phyloP scores from a whole-genome alignment of 1,140 invertebrate genomes.

The Teleopsis dalmanni region DNA sequence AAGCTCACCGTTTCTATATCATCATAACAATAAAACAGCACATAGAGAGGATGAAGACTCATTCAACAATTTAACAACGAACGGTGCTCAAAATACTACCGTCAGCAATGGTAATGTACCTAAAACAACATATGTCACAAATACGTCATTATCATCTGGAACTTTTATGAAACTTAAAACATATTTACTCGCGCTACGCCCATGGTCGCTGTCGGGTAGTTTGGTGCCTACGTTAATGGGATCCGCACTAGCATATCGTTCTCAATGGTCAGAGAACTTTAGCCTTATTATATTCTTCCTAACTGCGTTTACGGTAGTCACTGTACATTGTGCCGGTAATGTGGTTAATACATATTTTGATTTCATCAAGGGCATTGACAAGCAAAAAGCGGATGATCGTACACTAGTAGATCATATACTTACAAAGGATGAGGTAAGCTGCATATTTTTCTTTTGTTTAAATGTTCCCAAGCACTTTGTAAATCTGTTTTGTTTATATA shows the following conservation, averaged over 20 bases:
- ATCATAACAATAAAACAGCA: no score
- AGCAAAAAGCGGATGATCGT: slow-evolving; percentile 83
- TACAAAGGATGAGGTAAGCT: slow-evolving; percentile 42
- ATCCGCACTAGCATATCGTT: slow-evolving; percentile 76
- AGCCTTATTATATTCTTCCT: slow-evolving; percentile 69
- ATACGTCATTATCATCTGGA: slow-evolving; percentile 40
- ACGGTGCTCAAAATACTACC: no score
- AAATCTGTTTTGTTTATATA: no score
- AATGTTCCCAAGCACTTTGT: no score
- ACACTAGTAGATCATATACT: slow-evolving; percentile 87
- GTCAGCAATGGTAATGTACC: no score
- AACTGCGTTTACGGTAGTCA: slow-evolving; percentile 76
- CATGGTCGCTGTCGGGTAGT: slow-evolving; percentile 89
- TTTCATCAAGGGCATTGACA: slow-evolving; percentile 88
- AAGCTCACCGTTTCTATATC: no score
- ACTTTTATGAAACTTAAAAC: slow-evolving; percentile 77
- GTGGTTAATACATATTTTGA: slow-evolving; percentile 96
- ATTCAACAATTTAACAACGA: no score
- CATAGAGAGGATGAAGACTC: no score
- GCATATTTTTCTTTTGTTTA: neutral
- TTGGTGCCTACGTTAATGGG: slow-evolving; percentile 76
- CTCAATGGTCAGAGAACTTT: slow-evolving; percentile 61
- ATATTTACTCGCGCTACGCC: slow-evolving; percentile 77
- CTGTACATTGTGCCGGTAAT: slow-evolving; percentile 91
- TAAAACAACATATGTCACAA: no score